phyloP scores from a whole-genome alignment of 2,113 vertebrate species.

The Brevimyrus niger region DNA sequence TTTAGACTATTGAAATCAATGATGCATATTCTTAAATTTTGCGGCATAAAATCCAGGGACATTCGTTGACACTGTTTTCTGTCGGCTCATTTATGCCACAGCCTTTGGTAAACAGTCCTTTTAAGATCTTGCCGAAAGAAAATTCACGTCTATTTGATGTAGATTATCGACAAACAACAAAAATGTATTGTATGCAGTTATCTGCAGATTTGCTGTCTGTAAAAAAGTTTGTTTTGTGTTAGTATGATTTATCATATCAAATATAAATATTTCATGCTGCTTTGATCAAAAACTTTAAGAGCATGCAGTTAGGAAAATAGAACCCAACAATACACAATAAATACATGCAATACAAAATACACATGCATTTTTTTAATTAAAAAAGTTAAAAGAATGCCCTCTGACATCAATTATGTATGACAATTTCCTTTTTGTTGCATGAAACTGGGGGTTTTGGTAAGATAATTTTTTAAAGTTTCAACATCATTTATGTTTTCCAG shows the following conservation, averaged over 20 bases:
- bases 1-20: conserved; percentile 97
- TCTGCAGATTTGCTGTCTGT: not conserved
- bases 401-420: not conserved
- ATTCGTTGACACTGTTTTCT: conserved; percentile 97
- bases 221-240: not conserved
- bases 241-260: not conserved
- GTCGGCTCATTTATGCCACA: conserved; percentile 77
- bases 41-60: conserved; percentile 85
- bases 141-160: not conserved
- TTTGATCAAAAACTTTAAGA: not conserved
- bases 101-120: conserved; percentile 67
- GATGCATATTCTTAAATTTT: conserved; percentile 90
- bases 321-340: conserved; percentile 27
- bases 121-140: conserved; percentile 44
- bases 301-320: not conserved
- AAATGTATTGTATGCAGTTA: not conserved
- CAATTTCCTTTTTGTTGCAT: conserved; percentile 21
- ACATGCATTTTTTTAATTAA: conserved; percentile 34
- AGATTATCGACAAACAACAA: not conserved
- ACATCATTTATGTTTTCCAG: not conserved
- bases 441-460: not conserved
- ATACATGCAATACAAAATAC: conserved; percentile 27
- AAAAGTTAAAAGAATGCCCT: not conserved
- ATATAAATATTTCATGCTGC: not conserved
- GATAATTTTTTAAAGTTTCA: not conserved